Conservation (phyloP, 1,140 invertebrate species). For the Contarinia nasturtii region DNA sequence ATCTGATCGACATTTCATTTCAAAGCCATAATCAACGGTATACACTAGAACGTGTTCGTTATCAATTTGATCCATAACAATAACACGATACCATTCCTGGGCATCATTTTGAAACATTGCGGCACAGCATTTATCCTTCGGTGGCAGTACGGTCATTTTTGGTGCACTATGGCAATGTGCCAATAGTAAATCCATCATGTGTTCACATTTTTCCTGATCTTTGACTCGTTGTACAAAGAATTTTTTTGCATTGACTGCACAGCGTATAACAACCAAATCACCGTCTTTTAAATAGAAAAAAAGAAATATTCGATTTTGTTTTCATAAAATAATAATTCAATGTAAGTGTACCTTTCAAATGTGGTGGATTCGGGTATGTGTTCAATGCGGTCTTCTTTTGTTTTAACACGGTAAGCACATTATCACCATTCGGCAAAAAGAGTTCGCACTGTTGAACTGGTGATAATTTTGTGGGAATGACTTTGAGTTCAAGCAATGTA, state of each 20-base stretch:
- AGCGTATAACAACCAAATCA: conserved; percentile 40
- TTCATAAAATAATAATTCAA: no score
- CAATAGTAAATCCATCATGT: conserved; percentile 22
- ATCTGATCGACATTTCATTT: conserved; percentile 32
- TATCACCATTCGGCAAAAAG: conserved; percentile 28
- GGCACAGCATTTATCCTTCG: conserved; percentile 43
- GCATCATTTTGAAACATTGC: conserved; percentile 46
- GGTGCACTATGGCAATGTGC: conserved; percentile 18
- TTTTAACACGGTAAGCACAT: conserved; percentile 30
- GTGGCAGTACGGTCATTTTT: conserved; percentile 27
- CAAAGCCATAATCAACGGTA: conserved; percentile 68
- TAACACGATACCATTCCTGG: conserved; percentile 42
- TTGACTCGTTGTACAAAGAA: conserved; percentile 50
- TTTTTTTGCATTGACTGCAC: conserved; percentile 43
- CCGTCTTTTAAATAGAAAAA: no score
- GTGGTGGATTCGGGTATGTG: conserved; percentile 29
- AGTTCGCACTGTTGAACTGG: conserved; percentile 53
- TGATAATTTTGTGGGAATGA: conserved; percentile 41
- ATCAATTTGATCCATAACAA: conserved; percentile 27
- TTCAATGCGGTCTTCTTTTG: conserved; percentile 25
- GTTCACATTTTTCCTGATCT: conserved; percentile 30
- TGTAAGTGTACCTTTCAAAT: no score
- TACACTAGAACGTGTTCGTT: conserved; percentile 31
- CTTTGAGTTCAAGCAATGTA: conserved; percentile 36
- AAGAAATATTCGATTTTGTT: no score